Conservation (phyloP, 2,797 vertebrate genomes). For the Lepilemur septentrionalis region DNA sequence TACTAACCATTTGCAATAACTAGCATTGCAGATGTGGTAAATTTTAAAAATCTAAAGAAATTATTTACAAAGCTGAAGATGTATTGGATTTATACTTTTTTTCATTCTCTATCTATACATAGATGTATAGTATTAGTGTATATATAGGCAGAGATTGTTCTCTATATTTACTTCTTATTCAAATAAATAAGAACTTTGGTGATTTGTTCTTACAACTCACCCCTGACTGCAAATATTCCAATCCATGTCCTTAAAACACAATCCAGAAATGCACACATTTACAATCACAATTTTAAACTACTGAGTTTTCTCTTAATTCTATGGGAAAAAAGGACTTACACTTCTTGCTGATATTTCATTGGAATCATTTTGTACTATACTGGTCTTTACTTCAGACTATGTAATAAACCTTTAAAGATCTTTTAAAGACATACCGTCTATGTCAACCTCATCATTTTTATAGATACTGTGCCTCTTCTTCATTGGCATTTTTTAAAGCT, state of each 20-base stretch:
- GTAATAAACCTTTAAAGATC: slow-evolving; percentile 78
- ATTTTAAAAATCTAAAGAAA: neutral
- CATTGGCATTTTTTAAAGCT: slow-evolving; percentile 63
- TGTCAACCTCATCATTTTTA: slow-evolving; percentile 68
- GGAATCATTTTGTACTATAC: slow-evolving; percentile 56
- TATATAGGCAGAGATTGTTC: neutral
- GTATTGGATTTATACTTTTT: neutral
- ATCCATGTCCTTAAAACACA: neutral
- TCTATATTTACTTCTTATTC: neutral
- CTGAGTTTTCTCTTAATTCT: slow-evolving; percentile 33
- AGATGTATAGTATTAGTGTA: neutral
- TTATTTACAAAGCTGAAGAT: neutral
- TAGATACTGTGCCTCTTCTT: slow-evolving; percentile 50
- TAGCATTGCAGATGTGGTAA: neutral
- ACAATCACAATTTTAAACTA: neutral
- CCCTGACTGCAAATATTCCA: neutral
- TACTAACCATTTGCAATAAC: neutral
- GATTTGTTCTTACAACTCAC: neutral
- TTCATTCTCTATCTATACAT: neutral
- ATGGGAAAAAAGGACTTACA: slow-evolving; percentile 15
- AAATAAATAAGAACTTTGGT: neutral
- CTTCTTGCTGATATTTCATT: slow-evolving; percentile 43
- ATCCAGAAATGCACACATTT: neutral
- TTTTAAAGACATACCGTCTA: slow-evolving; percentile 65
- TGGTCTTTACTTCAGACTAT: slow-evolving; percentile 69